Conservation (phyloP, 1,140 invertebrate species). For the Oedothorax gibbosus region DNA sequence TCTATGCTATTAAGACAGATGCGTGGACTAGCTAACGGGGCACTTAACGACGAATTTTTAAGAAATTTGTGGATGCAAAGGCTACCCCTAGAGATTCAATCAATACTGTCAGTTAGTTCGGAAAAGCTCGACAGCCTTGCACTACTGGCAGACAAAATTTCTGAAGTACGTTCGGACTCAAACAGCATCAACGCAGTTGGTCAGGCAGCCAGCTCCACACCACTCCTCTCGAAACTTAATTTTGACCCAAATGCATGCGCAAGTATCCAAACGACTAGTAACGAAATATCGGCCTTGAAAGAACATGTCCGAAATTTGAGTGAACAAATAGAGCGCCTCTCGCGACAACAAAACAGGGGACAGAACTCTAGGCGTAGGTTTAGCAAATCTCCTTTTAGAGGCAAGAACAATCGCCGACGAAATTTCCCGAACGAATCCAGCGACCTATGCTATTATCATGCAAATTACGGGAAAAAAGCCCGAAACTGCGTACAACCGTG, state of each 20-base stretch:
- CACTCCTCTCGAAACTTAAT: not conserved
- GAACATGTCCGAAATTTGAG: not conserved
- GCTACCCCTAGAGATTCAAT: constrained; percentile 25
- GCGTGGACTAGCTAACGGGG: not conserved
- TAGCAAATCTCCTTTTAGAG: not conserved
- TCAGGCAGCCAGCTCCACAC: not conserved
- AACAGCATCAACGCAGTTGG: not conserved
- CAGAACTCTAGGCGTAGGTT: not conserved
- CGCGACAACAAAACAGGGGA: not conserved
- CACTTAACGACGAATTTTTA: not conserved
- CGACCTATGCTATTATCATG: constrained; percentile 39
- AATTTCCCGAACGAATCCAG: constrained; percentile 31
- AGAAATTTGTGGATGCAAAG: constrained; percentile 17
- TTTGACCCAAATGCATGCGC: no score
- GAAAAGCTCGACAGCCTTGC: constrained; percentile 4
- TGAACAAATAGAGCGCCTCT: constrained; percentile 6
- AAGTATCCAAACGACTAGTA: not conserved
- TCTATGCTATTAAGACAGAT: constrained; percentile 32
- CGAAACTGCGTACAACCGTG: no score
- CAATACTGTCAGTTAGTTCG: constrained; percentile 20
- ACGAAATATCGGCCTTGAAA: not conserved
- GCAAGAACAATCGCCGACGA: constrained; percentile 34
- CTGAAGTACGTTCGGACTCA: not conserved
- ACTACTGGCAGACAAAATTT: constrained; percentile 27
- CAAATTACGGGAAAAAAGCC: constrained; percentile 22